Conservation (phyloP, 1,140 invertebrate genomes). For the Lerema accius region DNA sequence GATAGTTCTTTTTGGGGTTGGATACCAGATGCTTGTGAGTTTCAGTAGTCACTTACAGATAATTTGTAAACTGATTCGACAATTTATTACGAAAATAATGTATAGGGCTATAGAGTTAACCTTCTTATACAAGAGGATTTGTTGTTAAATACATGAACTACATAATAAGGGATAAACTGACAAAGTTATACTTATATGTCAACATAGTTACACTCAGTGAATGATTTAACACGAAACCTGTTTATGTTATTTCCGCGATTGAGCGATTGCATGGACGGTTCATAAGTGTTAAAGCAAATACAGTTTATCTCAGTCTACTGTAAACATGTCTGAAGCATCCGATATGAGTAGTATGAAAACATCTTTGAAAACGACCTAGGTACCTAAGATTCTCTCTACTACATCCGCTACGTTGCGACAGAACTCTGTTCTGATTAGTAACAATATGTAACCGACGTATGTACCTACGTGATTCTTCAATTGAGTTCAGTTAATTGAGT, state of each 20-base stretch:
- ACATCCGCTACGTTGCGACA: constrained; percentile 23
- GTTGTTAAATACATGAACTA: too few relatives aligned
- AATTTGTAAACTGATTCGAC: too few relatives aligned
- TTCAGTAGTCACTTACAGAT: too few relatives aligned
- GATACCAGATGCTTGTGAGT: too few relatives aligned
- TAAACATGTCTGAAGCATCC: constrained; percentile 32
- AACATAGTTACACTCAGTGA: constrained; percentile 51
- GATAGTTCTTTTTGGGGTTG: too few relatives aligned
- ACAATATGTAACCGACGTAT: constrained; percentile 22
- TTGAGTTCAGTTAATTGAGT: constrained; percentile 59
- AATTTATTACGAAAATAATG: too few relatives aligned
- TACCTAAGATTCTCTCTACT: constrained; percentile 1
- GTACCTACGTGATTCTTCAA: constrained; percentile 38
- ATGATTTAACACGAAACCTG: constrained; percentile 59
- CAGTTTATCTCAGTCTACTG: constrained; percentile 41
- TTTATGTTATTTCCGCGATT: constrained; percentile 59
- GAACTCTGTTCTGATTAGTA: constrained; percentile 29
- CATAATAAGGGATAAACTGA: constrained; percentile 1
- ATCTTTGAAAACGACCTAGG: constrained; percentile 17
- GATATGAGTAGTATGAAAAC: constrained; percentile 14
- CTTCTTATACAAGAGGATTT: too few relatives aligned
- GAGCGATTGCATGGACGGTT: constrained; percentile 39
- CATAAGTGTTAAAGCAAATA: constrained; percentile 51
- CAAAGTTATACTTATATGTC: constrained; percentile 38
- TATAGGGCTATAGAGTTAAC: too few relatives aligned